Evolutionary conservation across 2,888 invertebrate genomes (phyloP).

Genomic region (Pristionchus japonicus): DNA sequence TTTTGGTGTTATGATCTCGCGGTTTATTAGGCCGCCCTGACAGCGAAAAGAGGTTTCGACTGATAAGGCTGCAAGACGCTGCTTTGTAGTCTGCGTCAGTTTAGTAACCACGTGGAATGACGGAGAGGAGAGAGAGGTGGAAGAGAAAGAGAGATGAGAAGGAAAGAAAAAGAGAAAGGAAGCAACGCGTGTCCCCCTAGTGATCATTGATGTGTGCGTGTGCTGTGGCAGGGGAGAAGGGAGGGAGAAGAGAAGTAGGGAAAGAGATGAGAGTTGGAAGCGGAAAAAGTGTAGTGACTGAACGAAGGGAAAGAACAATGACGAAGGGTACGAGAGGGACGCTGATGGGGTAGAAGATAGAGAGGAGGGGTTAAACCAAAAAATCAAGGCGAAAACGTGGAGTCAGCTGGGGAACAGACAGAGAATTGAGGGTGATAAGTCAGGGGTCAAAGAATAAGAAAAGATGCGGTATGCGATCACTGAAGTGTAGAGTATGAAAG

Average conservation of each 20-base stretch:
- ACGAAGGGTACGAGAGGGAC: not conserved
- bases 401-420: no score
- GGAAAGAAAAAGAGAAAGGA: not conserved
- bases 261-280: not conserved
- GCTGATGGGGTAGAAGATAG: not conserved
- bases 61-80: not conserved
- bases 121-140: not conserved
- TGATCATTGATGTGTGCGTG: slow-evolving; percentile 19
- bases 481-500: no score
- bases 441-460: no score
- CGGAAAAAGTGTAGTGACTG: not conserved
- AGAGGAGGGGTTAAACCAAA: no score
- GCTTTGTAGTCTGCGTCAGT: not conserved
- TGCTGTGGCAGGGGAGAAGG: not conserved
- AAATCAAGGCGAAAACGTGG: no score
- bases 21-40: no score
- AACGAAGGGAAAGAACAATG: not conserved
- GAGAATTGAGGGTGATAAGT: no score
- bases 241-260: not conserved
- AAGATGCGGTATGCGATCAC: no score
- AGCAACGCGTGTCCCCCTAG: not conserved
- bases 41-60: not conserved
- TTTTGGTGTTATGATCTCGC: not conserved
- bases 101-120: not conserved
- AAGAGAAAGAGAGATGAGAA: not conserved